Percentiles rank a stretch among this genome's conserved stretches.
These are phyloP conservation scores for Harpegnathos saltator DNA, from an alignment of 1,140 invertebrate species.

Conservation along the genomic window DNA sequence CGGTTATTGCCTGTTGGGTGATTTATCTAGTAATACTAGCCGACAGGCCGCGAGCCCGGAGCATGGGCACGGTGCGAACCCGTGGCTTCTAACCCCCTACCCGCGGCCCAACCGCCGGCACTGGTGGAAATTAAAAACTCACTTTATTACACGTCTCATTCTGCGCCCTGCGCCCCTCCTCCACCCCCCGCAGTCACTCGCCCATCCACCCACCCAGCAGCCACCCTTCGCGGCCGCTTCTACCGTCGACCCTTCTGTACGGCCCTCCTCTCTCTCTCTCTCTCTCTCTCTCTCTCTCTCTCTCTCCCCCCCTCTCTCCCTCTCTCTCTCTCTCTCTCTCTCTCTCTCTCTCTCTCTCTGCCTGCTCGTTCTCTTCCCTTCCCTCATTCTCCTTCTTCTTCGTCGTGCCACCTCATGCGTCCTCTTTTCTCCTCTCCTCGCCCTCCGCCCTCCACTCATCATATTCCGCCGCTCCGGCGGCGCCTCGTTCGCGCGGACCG, in stretches of 20 bases:
- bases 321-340: not conserved
- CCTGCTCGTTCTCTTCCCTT: not conserved
- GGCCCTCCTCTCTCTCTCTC: conserved; percentile 34
- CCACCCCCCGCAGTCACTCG: conserved; percentile 17
- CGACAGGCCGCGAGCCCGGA: conserved; percentile 83
- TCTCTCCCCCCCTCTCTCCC: too few species aligned
- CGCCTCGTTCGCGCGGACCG: conserved; percentile 73
- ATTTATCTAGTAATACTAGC: conserved; percentile 87
- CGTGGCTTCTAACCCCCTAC: conserved; percentile 78
- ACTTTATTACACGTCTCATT: conserved; percentile 87
- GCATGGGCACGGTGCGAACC: conserved; percentile 67
- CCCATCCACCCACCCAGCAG: too few species aligned
- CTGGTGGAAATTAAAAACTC: conserved; percentile 86
- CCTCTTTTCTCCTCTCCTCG: conserved; percentile 39
- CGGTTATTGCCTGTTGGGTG: conserved; percentile 86
- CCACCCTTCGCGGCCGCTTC: conserved; percentile 31
- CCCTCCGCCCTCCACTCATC: conserved; percentile 57
- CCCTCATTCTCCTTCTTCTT: not conserved
- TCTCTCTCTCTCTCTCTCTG: conserved; percentile 43
- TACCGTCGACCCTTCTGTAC: conserved; percentile 53
- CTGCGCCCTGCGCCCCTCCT: conserved; percentile 71
- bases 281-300: conserved; percentile 40
- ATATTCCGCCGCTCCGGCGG: conserved; percentile 60
- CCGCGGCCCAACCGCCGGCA: conserved; percentile 80
- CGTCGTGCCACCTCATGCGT: conserved; percentile 47